Percentiles rank a stretch among this genome's conserved stretches.
Conservation (phyloP, 2,888 invertebrate species). For the Helicoverpa assulta region DNA sequence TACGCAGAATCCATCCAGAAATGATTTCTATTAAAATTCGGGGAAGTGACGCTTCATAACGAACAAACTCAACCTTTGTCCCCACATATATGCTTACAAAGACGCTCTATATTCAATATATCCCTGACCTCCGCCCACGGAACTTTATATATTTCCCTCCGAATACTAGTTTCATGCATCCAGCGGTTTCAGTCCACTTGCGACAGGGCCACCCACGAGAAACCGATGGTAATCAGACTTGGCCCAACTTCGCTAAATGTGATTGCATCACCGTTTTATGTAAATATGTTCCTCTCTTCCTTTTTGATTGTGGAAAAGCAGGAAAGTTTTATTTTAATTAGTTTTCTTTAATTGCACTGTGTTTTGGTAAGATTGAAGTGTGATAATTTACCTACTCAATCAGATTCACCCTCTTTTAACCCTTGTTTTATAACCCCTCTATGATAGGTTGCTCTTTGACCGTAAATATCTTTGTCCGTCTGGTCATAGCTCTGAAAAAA, state of each 20-base stretch:
- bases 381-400: not conserved
- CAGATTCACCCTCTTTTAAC: too few relatives aligned
- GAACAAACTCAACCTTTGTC: not conserved
- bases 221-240: conserved; percentile 42
- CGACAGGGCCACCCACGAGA: conserved; percentile 23
- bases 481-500: too few relatives aligned
- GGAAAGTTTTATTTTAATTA: not conserved
- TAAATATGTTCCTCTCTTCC: not conserved
- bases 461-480: too few relatives aligned
- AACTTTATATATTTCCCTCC: not conserved
- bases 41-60: not conserved
- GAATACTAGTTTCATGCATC: not conserved
- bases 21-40: not conserved
- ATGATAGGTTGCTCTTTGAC: too few relatives aligned
- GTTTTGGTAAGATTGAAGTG: not conserved
- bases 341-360: not conserved
- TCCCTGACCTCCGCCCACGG: not conserved
- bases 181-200: conserved; percentile 32
- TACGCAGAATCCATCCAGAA: not conserved
- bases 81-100: not conserved
- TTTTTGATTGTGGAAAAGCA: conserved; percentile 1
- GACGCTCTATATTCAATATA: not conserved
- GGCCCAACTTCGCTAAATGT: conserved; percentile 19
- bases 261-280: conserved; percentile 53
- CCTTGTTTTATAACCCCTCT: too few relatives aligned